Conservation (phyloP, 2,888 invertebrate species). For the Eumerus sabulonum region DNA sequence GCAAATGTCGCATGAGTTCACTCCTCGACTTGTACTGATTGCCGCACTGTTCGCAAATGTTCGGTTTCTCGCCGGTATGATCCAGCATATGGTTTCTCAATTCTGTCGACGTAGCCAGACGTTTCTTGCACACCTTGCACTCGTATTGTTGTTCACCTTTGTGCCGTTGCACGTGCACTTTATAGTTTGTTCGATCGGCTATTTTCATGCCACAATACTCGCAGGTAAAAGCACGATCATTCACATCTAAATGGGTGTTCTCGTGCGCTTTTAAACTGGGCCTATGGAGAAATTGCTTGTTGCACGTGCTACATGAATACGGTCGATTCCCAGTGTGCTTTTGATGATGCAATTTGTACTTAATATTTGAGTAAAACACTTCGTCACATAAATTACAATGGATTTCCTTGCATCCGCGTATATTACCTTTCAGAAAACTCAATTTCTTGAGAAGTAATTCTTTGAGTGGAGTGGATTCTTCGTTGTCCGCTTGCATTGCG, state of each 20-base stretch:
- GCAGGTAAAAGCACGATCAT: constrained; percentile 52
- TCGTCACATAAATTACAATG: constrained; percentile 40
- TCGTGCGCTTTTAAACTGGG: constrained; percentile 54
- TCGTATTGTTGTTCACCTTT: constrained; percentile 48
- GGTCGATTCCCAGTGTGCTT: constrained; percentile 46
- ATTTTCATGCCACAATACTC: constrained; percentile 63
- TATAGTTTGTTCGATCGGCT: constrained; percentile 54
- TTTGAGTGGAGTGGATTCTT: constrained; percentile 9
- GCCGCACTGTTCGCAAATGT: constrained; percentile 54
- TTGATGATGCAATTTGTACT: constrained; percentile 41
- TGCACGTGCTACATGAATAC: constrained; percentile 37
- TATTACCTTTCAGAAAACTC: constrained; percentile 37
- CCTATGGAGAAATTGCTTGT: constrained; percentile 47
- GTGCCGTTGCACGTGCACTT: constrained; percentile 60
- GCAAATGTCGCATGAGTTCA: constrained; percentile 39
- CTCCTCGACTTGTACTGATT: constrained; percentile 52
- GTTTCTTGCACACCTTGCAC: constrained; percentile 50
- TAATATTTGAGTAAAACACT: constrained; percentile 38
- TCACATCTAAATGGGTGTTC: constrained; percentile 46
- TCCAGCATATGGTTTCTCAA: constrained; percentile 57
- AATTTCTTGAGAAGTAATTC: constrained; percentile 33
- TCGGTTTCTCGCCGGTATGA: constrained; percentile 58
- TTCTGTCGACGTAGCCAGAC: constrained; percentile 40
- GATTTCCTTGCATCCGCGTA: constrained; percentile 41
- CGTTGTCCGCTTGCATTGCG: constrained; percentile 10